Evolutionary conservation across 2,797 vertebrate species (phyloP).

Genomic region (Taeniopygia guttata): DNA sequence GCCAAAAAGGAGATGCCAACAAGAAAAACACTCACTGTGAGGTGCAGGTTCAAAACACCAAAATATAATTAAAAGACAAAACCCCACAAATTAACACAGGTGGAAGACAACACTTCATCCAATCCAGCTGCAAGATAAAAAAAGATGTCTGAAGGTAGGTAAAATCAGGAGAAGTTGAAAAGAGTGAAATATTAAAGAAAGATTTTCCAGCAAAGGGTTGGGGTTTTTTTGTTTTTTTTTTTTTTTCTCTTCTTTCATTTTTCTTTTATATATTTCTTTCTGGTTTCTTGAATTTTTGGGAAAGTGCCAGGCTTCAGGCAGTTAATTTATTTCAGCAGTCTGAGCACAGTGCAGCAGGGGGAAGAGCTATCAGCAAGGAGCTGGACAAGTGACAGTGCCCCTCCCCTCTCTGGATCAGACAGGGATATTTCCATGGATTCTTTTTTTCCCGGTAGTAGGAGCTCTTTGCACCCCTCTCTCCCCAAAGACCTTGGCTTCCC

Average conservation of each 20-base stretch:
- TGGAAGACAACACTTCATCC: background rate
- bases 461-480: background rate
- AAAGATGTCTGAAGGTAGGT: background rate
- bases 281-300: background rate
- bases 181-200: background rate
- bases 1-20: background rate
- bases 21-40: background rate
- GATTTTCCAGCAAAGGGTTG: background rate
- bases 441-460: background rate
- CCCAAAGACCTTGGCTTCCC: background rate
- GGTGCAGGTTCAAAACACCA: background rate
- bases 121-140: background rate
- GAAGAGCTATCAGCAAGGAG: background rate
- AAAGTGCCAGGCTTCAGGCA: background rate
- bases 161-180: background rate
- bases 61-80: background rate
- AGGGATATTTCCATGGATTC: background rate
- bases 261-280: background rate
- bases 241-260: rapidly evolving
- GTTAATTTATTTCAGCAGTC: background rate
- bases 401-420: background rate
- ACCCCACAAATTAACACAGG: background rate
- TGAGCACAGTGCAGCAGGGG: background rate
- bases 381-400: background rate
- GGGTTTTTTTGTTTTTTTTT: too few species aligned